Conservation (phyloP, 2,888 invertebrate genomes). For the Tolmerus cingulatus region DNA sequence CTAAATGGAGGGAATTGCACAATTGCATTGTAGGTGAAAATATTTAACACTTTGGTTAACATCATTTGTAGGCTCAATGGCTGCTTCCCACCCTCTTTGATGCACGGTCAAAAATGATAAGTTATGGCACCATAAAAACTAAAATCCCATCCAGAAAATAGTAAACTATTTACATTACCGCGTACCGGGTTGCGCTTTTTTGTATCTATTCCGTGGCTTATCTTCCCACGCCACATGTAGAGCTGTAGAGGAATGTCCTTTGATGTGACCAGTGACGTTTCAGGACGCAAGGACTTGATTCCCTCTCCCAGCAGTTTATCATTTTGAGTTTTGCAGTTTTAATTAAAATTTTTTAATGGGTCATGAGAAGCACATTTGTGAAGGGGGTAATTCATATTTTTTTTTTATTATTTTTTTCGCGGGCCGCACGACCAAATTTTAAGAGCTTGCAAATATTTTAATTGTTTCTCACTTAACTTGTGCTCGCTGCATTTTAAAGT, state of each 20-base stretch:
- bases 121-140: constrained; percentile 12
- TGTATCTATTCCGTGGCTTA: background rate
- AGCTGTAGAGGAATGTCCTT: background rate
- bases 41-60: constrained; percentile 23
- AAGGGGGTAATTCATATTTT: background rate
- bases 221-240: background rate
- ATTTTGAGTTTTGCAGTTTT: constrained; percentile 6
- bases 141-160: constrained; percentile 10
- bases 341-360: constrained; percentile 11
- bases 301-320: background rate
- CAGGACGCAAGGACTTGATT: background rate
- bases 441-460: background rate
- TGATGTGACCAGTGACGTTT: constrained; percentile 8
- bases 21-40: background rate
- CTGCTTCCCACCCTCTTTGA: background rate
- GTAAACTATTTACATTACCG: too few species aligned
- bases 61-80: background rate
- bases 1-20: background rate
- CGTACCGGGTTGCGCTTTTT: background rate
- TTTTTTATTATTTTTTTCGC: background rate
- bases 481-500: background rate
- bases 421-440: background rate
- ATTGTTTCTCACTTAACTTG: background rate
- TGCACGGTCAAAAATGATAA: background rate
- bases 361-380: background rate